These are phyloP conservation scores for Nesoenas mayeri DNA, from an alignment of 2,113 vertebrate species.

Conservation along the genomic window DNA sequence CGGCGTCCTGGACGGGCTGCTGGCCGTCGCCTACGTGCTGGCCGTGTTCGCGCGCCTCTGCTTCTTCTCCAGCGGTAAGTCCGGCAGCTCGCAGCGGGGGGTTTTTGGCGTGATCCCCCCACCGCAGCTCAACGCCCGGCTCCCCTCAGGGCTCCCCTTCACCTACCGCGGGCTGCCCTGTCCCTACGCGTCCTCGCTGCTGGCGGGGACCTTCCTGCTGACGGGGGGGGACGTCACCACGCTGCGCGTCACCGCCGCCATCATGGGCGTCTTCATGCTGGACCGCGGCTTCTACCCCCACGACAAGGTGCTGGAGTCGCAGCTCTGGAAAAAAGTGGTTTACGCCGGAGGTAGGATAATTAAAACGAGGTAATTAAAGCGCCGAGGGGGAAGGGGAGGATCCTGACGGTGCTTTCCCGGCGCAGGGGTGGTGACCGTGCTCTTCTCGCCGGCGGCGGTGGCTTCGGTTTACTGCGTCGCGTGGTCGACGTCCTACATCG, in stretches of 20 bases:
- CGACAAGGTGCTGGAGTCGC: slow-evolving; percentile 89
- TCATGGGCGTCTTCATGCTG: slow-evolving; percentile 91
- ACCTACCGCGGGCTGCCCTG: slow-evolving; percentile 91
- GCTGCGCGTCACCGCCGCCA: slow-evolving; percentile 74
- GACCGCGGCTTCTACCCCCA: slow-evolving; percentile 89
- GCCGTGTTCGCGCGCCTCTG: slow-evolving; percentile 86
- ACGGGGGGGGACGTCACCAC: slow-evolving; percentile 76
- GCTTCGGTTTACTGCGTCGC: slow-evolving; percentile 87
- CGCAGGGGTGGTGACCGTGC: slow-evolving; percentile 81
- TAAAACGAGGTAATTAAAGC: background rate
- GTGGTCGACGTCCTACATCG: slow-evolving; percentile 91
- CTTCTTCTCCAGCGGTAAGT: slow-evolving; percentile 86
- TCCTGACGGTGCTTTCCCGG: background rate
- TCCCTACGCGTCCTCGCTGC: slow-evolving; percentile 85
- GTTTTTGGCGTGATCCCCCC: fast-evolving
- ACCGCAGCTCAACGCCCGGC: background rate
- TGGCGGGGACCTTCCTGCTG: slow-evolving; percentile 84
- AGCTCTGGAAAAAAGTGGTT: slow-evolving; percentile 91
- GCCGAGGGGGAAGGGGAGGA: fast-evolving
- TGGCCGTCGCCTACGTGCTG: slow-evolving; percentile 84
- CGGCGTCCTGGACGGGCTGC: slow-evolving; percentile 78
- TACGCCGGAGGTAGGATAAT: slow-evolving; percentile 84
- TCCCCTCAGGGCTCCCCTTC: slow-evolving; percentile 79
- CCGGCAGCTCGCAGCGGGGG: fast-evolving
- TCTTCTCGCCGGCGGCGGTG: slow-evolving; percentile 78